Evolutionary conservation across 1,140 invertebrate genomes (phyloP).

Genomic region (Heliothis subflexa): DNA sequence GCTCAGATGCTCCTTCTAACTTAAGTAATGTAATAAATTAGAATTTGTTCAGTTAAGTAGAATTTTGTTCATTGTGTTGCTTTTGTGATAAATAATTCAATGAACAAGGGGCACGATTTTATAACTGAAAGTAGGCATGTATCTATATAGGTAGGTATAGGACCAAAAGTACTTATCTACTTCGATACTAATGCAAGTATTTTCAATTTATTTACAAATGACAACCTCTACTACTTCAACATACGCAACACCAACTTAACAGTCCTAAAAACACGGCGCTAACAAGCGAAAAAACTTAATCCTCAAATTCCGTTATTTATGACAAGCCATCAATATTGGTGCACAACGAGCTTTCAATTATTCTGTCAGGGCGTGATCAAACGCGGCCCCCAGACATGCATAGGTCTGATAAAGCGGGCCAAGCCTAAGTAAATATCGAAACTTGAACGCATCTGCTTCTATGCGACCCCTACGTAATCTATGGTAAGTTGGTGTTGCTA

Average conservation of each 20-base stretch:
- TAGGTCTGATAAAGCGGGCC: conserved; percentile 61
- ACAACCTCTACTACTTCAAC: neutral
- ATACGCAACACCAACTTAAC: neutral
- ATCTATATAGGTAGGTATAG: neutral
- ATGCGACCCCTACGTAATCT: conserved; percentile 49
- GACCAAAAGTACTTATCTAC: neutral
- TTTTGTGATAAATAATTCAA: neutral
- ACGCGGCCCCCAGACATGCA: conserved; percentile 60
- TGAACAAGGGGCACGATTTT: neutral
- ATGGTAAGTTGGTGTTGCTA: conserved; percentile 32
- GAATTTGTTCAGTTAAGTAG: conserved; percentile 23
- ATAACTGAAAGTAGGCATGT: neutral
- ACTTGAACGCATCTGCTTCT: conserved; percentile 64
- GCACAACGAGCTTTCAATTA: conserved; percentile 57
- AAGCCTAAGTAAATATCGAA: conserved; percentile 67
- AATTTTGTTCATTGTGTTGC: conserved; percentile 7
- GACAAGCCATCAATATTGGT: conserved; percentile 43
- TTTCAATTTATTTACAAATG: neutral
- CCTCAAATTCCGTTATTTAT: conserved; percentile 41
- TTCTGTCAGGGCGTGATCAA: conserved; percentile 49
- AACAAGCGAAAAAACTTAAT: conserved; percentile 13
- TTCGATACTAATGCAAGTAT: neutral
- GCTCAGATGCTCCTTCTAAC: conserved; percentile 34
- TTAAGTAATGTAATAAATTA: conserved; percentile 50
- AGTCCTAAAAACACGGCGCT: conserved; percentile 1